Base-by-base conservation (phyloP, 2,113 vertebrate genomes). In the Emydura subglobosa region DNA sequence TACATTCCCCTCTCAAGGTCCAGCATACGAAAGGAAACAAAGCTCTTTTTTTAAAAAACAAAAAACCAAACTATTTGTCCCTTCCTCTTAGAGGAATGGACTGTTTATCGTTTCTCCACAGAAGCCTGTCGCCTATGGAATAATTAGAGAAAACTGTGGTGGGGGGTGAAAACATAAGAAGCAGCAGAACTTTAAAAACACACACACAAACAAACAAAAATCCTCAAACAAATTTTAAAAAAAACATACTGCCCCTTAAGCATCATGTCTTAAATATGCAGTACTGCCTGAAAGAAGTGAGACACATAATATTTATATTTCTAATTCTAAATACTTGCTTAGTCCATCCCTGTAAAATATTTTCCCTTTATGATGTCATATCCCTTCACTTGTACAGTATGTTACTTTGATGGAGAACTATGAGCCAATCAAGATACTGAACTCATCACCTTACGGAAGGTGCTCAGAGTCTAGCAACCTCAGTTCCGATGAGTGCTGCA, bases 1-100 rank as follows among this genome's bases (percentile, higher is more conserved):
- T 97, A 94, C 6, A 27, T 94, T 94, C 39, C 47, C 51, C 21
- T 94, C 24, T 94, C 95, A 96, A 97, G 95, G 96, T 94, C 94
- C 78, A 92, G 50, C 65, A 39, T 91, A 91, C 78, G 44, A 59
- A 16, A 47, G 89, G 91, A 94, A 95, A 90, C 11, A 92, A 82
- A 1, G 0, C 57, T 88, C 53, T 47, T 74, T 39, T 3, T 5
- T 21, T 81, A 85, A 87, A 44, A 95, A 39, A 13, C 61, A 59
- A 27, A 6, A 31, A 6, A 31, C 49, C 5, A 17, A 80, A 13
- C 14, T 53, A 3, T 85, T 89, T 87, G n/a, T 54, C 8, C 49
- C 31, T 91, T 94, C 61, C 83, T 90, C 72, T 31, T 44, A 53
- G 11, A 34, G 17, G 61, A 44, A 39, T 68, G 39, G 79, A 39